These are phyloP conservation scores for Sphaerophoria rueppellii DNA, from an alignment of 2,888 invertebrate genomes.

Conservation along the genomic window DNA sequence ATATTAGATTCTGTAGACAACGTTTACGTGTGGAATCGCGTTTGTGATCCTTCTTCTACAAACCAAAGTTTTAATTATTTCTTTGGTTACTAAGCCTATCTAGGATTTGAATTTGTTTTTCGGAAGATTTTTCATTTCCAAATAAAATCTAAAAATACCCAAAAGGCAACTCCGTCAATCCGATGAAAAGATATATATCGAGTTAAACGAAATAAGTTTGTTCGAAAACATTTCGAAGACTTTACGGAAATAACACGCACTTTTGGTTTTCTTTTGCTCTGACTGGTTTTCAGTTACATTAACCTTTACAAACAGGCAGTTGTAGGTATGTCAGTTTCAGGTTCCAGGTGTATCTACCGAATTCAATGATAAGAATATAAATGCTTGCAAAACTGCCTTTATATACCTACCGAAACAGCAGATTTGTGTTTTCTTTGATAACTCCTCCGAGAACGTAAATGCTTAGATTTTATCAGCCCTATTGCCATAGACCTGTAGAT, in stretches of 20 bases:
- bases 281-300: conserved; percentile 20
- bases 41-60: too few species aligned
- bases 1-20: too few species aligned
- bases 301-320: background rate
- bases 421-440: conserved; percentile 58
- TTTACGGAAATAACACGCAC: conserved; percentile 58
- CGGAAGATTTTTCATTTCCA: background rate
- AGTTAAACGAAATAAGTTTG: conserved; percentile 55
- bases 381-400: conserved; percentile 20
- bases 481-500: background rate
- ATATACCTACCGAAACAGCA: conserved; percentile 34
- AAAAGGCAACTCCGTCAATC: conserved; percentile 3
- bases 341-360: conserved; percentile 12
- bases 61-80: too few species aligned
- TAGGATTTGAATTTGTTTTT: too few species aligned
- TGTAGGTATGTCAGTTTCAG: background rate
- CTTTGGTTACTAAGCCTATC: too few species aligned
- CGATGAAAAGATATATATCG: conserved; percentile 53
- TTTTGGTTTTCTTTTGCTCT: conserved; percentile 8
- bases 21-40: too few species aligned
- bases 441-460: conserved; percentile 30
- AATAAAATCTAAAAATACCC: background rate
- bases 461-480: conserved; percentile 57
- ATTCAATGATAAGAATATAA: conserved; percentile 30
- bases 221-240: conserved; percentile 46